phyloP scores from a whole-genome alignment of 2,888 invertebrate genomes.

The Hyles lineata region DNA sequence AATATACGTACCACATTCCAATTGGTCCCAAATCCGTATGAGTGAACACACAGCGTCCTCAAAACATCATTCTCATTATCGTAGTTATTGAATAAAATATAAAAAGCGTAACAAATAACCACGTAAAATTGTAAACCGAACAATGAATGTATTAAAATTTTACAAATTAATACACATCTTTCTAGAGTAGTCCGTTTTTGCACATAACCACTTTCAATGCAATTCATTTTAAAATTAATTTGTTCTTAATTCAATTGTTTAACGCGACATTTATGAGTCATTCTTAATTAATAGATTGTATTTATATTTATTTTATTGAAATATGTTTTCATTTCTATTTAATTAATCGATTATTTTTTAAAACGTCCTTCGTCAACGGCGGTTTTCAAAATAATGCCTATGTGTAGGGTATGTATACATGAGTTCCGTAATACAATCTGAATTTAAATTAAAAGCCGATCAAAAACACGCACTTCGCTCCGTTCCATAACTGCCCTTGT shows the following conservation, averaged over 20 bases:
- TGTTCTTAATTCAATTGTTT: neutral
- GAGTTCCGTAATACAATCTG: neutral
- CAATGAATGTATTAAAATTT: conserved; percentile 26
- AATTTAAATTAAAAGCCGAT: neutral
- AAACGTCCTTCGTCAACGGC: conserved; percentile 6
- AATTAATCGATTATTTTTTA: neutral
- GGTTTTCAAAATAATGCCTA: neutral
- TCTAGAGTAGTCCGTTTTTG: neutral
- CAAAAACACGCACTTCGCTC: neutral
- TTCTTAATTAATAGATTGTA: neutral
- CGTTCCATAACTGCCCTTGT: neutral
- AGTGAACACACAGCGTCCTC: conserved; percentile 32
- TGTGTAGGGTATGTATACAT: neutral
- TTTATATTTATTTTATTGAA: neutral
- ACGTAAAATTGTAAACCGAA: conserved; percentile 20
- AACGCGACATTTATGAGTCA: neutral
- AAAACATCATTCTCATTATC: conserved; percentile 28
- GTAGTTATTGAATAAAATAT: conserved; percentile 30
- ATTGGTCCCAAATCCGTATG: conserved; percentile 39
- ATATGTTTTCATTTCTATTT: neutral
- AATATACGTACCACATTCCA: conserved; percentile 45
- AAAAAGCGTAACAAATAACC: conserved; percentile 27
- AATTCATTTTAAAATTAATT: conserved; percentile 3
- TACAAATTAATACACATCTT: neutral
- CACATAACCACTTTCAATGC: conserved; percentile 4